Percentiles rank a stretch among this genome's conserved stretches.
Evolutionary conservation across 1,140 invertebrate species (phyloP).

Genomic region (Harlomillsia oculata): DNA sequence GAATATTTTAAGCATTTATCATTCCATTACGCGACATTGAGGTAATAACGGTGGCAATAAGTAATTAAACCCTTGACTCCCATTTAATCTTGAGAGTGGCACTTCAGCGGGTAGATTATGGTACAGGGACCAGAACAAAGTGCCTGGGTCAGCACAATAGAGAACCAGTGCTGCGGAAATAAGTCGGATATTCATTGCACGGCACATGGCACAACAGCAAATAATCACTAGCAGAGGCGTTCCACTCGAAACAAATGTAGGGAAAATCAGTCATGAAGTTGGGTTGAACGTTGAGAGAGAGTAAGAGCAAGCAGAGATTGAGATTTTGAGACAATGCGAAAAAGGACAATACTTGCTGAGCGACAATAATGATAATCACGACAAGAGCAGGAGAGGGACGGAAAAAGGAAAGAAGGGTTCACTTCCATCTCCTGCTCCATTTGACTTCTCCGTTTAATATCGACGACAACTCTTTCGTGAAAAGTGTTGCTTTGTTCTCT

Average conservation of each 20-base stretch:
- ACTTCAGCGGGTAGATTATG: neutral
- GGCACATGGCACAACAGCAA: neutral
- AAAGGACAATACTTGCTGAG: too few species aligned
- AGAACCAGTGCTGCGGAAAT: conserved; percentile 14
- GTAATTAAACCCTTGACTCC: too few species aligned
- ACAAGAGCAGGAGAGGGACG: neutral
- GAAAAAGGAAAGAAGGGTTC: neutral
- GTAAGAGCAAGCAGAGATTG: conserved; percentile 24
- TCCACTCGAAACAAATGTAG: conserved; percentile 7
- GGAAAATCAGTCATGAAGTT: conserved; percentile 21
- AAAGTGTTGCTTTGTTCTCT: too few species aligned
- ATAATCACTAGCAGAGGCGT: conserved; percentile 7
- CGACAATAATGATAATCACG: conserved; percentile 1
- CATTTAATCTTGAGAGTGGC: too few species aligned
- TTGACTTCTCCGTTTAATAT: too few species aligned
- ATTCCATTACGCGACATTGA: too few species aligned
- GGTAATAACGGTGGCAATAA: too few species aligned
- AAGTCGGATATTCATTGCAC: conserved; percentile 22
- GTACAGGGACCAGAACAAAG: neutral
- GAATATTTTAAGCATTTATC: too few species aligned
- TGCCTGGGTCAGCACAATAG: neutral
- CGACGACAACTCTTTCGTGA: too few species aligned
- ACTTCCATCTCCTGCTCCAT: neutral
- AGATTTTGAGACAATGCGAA: conserved; percentile 18
- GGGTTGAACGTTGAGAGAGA: too few species aligned